phyloP scores from a whole-genome alignment of 2,113 vertebrate species.

The Tinamus guttatus region DNA sequence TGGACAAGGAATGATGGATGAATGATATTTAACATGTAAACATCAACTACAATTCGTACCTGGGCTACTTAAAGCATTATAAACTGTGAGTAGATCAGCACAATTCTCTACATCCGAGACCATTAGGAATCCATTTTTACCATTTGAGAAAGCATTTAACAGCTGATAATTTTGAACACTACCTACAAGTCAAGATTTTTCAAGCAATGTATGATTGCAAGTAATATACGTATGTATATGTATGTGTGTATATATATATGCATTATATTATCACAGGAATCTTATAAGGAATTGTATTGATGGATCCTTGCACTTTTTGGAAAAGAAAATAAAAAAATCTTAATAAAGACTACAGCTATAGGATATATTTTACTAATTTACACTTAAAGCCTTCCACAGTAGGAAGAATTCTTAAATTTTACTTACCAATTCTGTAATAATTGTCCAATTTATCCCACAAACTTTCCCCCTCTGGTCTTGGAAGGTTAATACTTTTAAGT shows the following conservation, averaged over 20 bases:
- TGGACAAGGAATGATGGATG: not conserved
- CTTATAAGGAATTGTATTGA: not conserved
- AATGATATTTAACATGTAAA: not conserved
- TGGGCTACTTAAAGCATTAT: not conserved
- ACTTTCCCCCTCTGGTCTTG: slow-evolving; percentile 84
- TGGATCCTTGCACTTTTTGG: not conserved
- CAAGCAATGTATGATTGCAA: not conserved
- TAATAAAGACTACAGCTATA: not conserved
- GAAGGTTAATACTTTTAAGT: slow-evolving; percentile 87
- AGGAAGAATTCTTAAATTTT: not conserved
- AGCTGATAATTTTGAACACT: not conserved
- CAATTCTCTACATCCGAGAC: not conserved
- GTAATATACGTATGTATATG: not conserved
- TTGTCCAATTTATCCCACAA: slow-evolving; percentile 94
- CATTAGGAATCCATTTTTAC: not conserved
- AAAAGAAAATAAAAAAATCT: not conserved
- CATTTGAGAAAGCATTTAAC: not conserved
- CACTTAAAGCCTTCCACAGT: not conserved
- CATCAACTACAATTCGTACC: not conserved
- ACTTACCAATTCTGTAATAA: slow-evolving; percentile 92
- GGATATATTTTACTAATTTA: not conserved
- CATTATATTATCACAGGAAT: not conserved
- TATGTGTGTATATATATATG: not conserved
- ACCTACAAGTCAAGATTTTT: not conserved
- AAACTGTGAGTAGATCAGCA: not conserved